A percentile compares a stretch with the other conserved stretches of the same genome.
phyloP scores from a whole-genome alignment of 2,888 invertebrate species.

The Salticus scenicus region DNA sequence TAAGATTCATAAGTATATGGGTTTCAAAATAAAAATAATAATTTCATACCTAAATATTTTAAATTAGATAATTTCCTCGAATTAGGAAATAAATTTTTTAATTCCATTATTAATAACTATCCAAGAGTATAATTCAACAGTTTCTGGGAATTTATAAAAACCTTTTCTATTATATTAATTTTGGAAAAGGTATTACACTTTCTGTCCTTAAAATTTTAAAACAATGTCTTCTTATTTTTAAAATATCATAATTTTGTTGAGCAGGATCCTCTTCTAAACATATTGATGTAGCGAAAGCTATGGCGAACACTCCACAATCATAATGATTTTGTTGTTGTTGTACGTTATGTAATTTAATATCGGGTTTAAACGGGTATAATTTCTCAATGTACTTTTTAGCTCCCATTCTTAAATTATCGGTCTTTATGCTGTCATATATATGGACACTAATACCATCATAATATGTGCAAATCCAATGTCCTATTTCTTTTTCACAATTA shows the following conservation, averaged over 20 bases:
- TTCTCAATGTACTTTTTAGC: not conserved
- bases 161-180: too few relatives aligned
- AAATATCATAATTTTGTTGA: not conserved
- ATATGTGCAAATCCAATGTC: not conserved
- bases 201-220: not conserved
- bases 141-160: too few relatives aligned
- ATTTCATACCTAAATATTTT: too few relatives aligned
- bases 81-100: too few relatives aligned
- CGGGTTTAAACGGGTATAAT: not conserved
- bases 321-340: not conserved
- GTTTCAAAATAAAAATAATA: too few relatives aligned
- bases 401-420: not conserved
- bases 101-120: too few relatives aligned
- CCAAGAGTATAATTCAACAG: too few relatives aligned
- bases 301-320: not conserved
- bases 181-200: too few relatives aligned
- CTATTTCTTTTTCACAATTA: too few relatives aligned
- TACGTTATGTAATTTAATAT: not conserved
- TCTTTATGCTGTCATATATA: not conserved
- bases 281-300: not conserved
- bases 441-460: not conserved
- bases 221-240: not conserved
- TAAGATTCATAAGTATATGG: too few relatives aligned
- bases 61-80: too few relatives aligned
- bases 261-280: not conserved